Evolutionary conservation across 2,113 vertebrate species (phyloP).

Genomic region (Anolis carolinensis): DNA sequence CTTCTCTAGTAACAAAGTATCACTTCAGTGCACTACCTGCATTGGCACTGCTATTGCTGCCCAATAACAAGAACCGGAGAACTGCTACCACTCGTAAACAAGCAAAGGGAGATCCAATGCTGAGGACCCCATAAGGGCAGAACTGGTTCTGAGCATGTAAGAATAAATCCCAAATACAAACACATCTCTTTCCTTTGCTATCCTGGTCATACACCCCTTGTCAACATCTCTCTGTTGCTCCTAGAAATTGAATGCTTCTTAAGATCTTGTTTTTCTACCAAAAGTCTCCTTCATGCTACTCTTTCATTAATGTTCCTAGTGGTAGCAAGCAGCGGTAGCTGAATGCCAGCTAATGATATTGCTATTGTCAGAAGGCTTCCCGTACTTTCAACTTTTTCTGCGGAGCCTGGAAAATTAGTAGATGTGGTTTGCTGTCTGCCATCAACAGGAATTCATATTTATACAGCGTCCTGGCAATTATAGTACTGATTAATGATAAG

Average conservation of each 20-base stretch:
- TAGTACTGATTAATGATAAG: conserved; percentile 54
- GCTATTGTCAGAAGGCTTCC: conserved; percentile 36
- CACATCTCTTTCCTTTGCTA: not conserved
- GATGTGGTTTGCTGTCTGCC: conserved; percentile 24
- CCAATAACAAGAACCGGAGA: not conserved
- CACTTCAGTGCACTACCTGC: not conserved
- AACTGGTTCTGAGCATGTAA: not conserved
- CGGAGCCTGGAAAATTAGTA: conserved; percentile 43
- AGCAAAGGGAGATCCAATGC: not conserved
- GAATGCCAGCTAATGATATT: conserved; percentile 32
- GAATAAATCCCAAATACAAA: not conserved
- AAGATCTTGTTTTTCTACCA: not conserved
- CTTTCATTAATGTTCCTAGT: not conserved
- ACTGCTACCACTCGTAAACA: not conserved
- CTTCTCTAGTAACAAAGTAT: not conserved
- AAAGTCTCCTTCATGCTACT: not conserved
- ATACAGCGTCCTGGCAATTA: conserved; percentile 54
- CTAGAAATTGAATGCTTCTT: not conserved
- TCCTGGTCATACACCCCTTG: not conserved
- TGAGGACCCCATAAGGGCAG: not conserved
- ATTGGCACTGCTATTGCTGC: not conserved
- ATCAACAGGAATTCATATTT: conserved; percentile 54
- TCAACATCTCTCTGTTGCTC: not conserved
- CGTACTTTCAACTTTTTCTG: conserved; percentile 27
- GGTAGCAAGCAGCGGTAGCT: not conserved